These are phyloP conservation scores for Popillia japonica DNA, from an alignment of 1,140 invertebrate species.

Conservation along the genomic window DNA sequence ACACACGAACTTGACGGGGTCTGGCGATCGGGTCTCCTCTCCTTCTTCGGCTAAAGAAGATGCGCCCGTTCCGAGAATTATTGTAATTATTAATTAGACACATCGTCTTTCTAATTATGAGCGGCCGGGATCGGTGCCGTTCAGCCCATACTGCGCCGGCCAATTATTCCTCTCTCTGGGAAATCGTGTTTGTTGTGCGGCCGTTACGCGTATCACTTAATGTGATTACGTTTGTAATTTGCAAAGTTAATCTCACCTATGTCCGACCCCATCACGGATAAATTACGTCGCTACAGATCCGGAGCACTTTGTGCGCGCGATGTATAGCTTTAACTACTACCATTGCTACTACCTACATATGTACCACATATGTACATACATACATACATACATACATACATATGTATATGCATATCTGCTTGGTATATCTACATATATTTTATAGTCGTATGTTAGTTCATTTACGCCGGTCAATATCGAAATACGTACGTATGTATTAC, in stretches of 20 bases:
- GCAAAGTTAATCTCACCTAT: conserved; percentile 33
- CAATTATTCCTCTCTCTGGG: background rate
- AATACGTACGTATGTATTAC: too few relatives aligned
- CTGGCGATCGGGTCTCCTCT: too few relatives aligned
- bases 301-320: background rate
- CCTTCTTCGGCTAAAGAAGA: too few relatives aligned
- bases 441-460: conserved; percentile 1
- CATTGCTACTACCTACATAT: background rate
- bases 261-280: conserved; percentile 17
- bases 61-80: background rate
- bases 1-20: too few relatives aligned
- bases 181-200: conserved; percentile 31
- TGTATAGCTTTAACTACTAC: too few relatives aligned
- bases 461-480: conserved; percentile 10
- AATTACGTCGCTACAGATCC: background rate
- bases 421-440: background rate
- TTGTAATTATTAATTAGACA: background rate
- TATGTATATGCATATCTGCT: background rate
- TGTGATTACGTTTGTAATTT: conserved; percentile 34
- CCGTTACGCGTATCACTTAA: conserved; percentile 14
- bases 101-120: background rate
- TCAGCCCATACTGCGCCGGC: background rate
- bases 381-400: background rate
- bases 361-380: background rate
- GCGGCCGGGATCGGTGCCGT: background rate